Percentiles rank a stretch among this genome's conserved stretches.
Evolutionary conservation across 2,113 vertebrate species (phyloP).

Genomic region (Ascaphus truei): DNA sequence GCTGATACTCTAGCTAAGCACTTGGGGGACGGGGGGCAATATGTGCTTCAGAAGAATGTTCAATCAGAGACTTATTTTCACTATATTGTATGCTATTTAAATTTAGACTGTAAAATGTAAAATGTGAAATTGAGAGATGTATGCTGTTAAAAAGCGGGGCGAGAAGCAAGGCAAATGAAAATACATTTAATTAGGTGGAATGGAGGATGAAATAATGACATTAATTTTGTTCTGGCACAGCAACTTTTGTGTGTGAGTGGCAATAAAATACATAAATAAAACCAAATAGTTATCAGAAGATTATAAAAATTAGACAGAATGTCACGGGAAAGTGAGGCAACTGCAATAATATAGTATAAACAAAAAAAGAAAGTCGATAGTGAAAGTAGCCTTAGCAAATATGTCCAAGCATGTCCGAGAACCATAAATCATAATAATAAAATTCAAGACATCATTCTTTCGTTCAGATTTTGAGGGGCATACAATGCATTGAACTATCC

Average conservation of each 20-base stretch:
- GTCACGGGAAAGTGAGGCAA: neutral
- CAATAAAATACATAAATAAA: constrained; percentile 17
- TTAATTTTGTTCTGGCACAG: constrained; percentile 25
- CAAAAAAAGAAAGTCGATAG: too few relatives aligned
- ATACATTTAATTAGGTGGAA: constrained; percentile 6
- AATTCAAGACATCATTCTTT: too few relatives aligned
- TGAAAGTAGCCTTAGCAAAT: too few relatives aligned
- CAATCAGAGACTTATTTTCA: too few relatives aligned
- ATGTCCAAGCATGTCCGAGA: too few relatives aligned
- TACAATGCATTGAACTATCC: too few relatives aligned
- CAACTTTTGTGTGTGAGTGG: neutral
- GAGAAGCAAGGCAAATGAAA: neutral
- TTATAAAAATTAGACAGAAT: neutral
- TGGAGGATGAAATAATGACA: constrained; percentile 13
- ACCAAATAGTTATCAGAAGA: neutral
- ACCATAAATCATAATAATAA: too few relatives aligned
- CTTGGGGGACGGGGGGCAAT: too few relatives aligned
- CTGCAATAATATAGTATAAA: neutral
- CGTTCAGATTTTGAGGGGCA: too few relatives aligned
- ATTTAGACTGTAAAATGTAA: neutral
- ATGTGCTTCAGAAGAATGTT: too few relatives aligned
- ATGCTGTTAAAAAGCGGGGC: neutral
- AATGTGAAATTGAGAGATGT: constrained; percentile 22
- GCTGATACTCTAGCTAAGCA: too few relatives aligned
- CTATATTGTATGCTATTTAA: constrained; percentile 9